Evolutionary conservation across 92 coral and sea anemone species (phyloP).

Genomic region (Parazoanthus atlanticus): DNA sequence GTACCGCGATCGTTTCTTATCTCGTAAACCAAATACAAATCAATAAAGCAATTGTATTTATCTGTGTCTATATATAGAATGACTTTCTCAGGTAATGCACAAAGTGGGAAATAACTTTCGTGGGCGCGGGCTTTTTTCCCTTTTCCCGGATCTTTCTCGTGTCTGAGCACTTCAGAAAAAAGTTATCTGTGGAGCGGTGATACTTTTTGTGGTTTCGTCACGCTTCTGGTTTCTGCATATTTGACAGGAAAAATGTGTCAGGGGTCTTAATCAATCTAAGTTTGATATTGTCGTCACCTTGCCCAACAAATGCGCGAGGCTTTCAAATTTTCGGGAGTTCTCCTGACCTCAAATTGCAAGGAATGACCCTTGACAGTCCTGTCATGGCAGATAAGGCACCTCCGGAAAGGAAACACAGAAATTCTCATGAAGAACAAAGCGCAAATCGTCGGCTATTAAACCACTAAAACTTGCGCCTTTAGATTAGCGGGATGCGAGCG

Average conservation of each 20-base stretch:
- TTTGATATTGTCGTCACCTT: conserved; percentile 27
- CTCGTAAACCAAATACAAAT: background rate
- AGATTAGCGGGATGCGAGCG: background rate
- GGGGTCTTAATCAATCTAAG: conserved; percentile 3
- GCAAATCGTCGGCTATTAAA: background rate
- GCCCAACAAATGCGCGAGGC: conserved; percentile 6
- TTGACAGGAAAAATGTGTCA: conserved; percentile 3
- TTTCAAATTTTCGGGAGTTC: conserved; percentile 22
- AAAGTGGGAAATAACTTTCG: background rate
- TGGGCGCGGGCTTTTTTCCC: background rate
- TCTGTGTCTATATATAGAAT: background rate
- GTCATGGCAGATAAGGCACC: conserved; percentile 21
- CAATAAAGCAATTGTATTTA: background rate
- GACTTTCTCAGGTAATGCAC: background rate
- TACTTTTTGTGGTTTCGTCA: conserved; percentile 8
- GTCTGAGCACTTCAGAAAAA: background rate
- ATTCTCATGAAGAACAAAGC: background rate
- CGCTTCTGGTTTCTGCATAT: background rate
- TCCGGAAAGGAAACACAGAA: conserved; percentile 4
- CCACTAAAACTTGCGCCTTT: conserved; percentile 1
- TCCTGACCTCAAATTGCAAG: conserved; percentile 11
- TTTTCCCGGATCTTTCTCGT: background rate
- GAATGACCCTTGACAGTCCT: conserved; percentile 22
- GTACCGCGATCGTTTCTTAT: conserved; percentile 20
- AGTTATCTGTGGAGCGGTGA: background rate